phyloP scores from a whole-genome alignment of 2,888 invertebrate species.

The Rhingia rostrata region DNA sequence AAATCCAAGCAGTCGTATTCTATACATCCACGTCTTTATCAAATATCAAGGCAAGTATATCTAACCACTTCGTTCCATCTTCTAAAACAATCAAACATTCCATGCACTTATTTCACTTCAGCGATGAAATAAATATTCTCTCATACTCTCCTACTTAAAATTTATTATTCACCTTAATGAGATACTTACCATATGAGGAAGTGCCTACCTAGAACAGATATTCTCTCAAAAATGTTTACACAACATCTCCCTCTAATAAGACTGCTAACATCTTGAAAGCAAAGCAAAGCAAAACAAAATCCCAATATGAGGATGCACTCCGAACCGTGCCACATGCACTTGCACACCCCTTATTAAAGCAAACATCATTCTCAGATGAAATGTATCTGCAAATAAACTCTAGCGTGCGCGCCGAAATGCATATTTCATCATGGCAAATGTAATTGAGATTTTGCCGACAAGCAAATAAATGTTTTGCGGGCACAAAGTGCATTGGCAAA shows the following conservation, averaged over 20 bases:
- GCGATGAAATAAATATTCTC: no score
- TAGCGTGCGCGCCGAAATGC: conserved; percentile 67
- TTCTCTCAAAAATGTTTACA: conserved; percentile 49
- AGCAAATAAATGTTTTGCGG: conserved; percentile 67
- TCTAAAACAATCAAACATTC: no score
- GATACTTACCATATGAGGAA: conserved; percentile 30
- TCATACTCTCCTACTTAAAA: no score
- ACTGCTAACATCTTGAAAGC: conserved; percentile 64
- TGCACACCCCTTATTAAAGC: conserved; percentile 50
- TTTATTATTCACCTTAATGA: conserved; percentile 65
- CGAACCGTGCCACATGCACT: conserved; percentile 11
- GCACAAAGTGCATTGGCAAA: conserved; percentile 68
- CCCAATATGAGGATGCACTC: conserved; percentile 8
- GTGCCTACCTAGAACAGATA: conserved; percentile 20
- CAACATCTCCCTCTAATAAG: conserved; percentile 39
- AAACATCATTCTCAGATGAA: conserved; percentile 74
- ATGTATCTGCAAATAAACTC: conserved; percentile 76
- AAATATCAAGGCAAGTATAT: no score
- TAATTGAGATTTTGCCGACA: conserved; percentile 72
- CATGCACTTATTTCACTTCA: no score
- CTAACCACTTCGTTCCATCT: no score
- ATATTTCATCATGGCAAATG: conserved; percentile 75
- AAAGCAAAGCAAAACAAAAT: background rate
- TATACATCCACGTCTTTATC: no score
- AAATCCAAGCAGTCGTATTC: no score